Percentiles rank a stretch among this genome's conserved stretches.
Conservation (phyloP, 2,888 invertebrate species). For the Lasioglossum morio region DNA sequence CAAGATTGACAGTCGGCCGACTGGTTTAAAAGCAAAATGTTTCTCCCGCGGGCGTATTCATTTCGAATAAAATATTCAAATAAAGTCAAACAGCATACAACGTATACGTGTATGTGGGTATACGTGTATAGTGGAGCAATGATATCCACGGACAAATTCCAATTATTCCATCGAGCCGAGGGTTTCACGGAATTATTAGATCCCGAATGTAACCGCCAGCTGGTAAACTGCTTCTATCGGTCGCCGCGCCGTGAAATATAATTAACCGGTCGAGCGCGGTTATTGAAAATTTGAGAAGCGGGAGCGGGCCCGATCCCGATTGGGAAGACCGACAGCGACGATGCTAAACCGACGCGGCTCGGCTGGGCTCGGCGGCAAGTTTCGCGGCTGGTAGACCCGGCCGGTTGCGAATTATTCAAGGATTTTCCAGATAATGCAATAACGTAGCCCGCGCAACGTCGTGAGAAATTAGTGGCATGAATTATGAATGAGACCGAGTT, state of each 20-base stretch:
- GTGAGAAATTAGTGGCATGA: constrained; percentile 74
- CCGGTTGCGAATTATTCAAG: constrained; percentile 72
- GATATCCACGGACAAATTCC: constrained; percentile 54
- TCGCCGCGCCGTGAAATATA: neutral
- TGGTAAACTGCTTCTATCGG: neutral
- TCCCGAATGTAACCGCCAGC: constrained; percentile 32
- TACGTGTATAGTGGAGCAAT: neutral
- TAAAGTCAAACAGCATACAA: constrained; percentile 9
- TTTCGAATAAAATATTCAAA: neutral
- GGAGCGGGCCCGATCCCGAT: neutral
- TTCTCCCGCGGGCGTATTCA: neutral
- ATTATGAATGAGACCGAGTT: constrained; percentile 73
- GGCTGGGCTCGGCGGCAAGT: constrained; percentile 26
- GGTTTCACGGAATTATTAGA: constrained; percentile 60
- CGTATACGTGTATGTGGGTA: neutral
- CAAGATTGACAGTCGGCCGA: neutral
- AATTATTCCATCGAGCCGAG: constrained; percentile 57
- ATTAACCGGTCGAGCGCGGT: neutral
- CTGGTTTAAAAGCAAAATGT: neutral
- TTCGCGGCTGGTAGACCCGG: constrained; percentile 48
- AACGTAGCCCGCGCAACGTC: constrained; percentile 63
- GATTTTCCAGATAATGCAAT: constrained; percentile 73
- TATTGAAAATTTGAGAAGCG: constrained; percentile 19
- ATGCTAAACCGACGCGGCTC: neutral
- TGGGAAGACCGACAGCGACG: neutral